Percentiles rank a stretch among this genome's conserved stretches.
Conservation (phyloP, 2,113 vertebrate species). For the Microtus pennsylvanicus region DNA sequence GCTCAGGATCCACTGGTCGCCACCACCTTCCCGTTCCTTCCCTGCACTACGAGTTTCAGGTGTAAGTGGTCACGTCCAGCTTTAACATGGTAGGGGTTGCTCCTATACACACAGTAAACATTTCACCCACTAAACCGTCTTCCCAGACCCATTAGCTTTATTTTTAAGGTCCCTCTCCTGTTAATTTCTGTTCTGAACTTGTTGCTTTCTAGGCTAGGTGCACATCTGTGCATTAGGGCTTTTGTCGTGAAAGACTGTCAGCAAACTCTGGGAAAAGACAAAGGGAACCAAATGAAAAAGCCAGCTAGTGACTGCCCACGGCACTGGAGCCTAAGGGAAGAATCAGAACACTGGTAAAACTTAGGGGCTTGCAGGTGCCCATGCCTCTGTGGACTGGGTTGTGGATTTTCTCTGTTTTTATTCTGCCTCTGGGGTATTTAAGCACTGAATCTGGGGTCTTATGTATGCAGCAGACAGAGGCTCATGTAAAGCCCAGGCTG, state of each 20-base stretch:
- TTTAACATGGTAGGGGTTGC: background rate
- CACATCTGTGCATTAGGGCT: background rate
- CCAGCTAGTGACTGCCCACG: background rate
- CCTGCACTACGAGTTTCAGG: background rate
- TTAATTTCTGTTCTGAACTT: background rate
- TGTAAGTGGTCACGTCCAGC: background rate
- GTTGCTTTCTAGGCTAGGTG: background rate
- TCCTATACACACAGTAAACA: background rate
- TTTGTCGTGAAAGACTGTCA: background rate
- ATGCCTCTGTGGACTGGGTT: background rate
- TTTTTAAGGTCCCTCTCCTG: background rate
- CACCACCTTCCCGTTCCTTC: background rate
- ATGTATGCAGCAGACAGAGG: background rate
- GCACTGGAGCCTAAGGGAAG: background rate
- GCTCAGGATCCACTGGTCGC: background rate
- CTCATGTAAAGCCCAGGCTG: background rate
- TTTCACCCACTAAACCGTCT: background rate
- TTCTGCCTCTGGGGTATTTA: background rate
- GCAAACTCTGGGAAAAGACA: background rate
- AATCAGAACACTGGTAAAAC: background rate
- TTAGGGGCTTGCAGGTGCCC: background rate
- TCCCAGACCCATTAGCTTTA: background rate
- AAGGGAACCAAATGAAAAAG: background rate
- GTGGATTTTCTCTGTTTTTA: background rate
- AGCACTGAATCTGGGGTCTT: background rate